Evolutionary conservation across 2,797 vertebrate genomes (phyloP).

Genomic region (Knipowitschia caucasica): DNA sequence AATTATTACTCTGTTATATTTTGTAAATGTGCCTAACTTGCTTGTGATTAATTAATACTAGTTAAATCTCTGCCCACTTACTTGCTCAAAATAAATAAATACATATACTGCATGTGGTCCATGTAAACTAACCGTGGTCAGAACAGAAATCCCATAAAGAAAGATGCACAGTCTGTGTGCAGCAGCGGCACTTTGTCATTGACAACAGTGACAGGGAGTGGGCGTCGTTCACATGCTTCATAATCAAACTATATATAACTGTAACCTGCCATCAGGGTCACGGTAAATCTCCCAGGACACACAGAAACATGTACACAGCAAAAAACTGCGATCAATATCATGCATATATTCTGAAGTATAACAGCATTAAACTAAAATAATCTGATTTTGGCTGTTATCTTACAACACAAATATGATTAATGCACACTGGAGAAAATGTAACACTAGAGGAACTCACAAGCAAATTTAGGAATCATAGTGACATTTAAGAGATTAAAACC

Average conservation of each 20-base stretch:
- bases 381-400: slow-evolving; percentile 22
- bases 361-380: slow-evolving; percentile 8
- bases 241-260: slow-evolving; percentile 31
- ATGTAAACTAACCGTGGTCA: neutral
- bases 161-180: slow-evolving; percentile 5
- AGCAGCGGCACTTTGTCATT: slow-evolving; percentile 9
- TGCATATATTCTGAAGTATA: slow-evolving; percentile 26
- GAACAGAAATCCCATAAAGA: neutral
- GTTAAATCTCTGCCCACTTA: too few relatives aligned
- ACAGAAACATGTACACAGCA: slow-evolving; percentile 12
- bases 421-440: neutral
- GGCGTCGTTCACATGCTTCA: slow-evolving; percentile 17
- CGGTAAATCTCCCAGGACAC: slow-evolving; percentile 15
- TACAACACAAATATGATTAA: neutral
- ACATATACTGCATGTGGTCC: neutral
- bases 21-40: too few relatives aligned
- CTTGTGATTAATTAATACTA: too few relatives aligned
- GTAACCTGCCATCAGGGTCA: slow-evolving; percentile 15
- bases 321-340: slow-evolving; percentile 24
- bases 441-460: neutral
- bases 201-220: neutral
- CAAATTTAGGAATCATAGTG: neutral
- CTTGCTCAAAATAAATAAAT: too few relatives aligned
- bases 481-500: neutral
- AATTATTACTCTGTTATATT: too few relatives aligned